Evolutionary conservation across 2,113 vertebrate species (phyloP).

Genomic region (Sporophila hypoxantha): DNA sequence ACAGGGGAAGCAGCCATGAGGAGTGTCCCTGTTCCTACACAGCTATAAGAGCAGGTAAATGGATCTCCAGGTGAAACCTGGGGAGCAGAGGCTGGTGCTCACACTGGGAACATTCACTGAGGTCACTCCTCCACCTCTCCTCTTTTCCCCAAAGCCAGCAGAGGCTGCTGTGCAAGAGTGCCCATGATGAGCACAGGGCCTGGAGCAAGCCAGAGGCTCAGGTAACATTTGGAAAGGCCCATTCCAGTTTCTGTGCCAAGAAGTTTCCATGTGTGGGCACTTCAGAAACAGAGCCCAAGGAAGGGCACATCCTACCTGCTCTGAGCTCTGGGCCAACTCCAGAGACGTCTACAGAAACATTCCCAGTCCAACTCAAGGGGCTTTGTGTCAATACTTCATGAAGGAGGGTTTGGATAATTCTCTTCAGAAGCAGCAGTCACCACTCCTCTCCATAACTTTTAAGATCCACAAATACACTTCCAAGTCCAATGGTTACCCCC

Average conservation of each 20-base stretch:
- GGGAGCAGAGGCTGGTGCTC: background rate
- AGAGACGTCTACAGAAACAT: background rate
- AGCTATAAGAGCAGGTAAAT: background rate
- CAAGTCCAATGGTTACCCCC: background rate
- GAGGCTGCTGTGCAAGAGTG: too few relatives aligned
- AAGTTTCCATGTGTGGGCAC: background rate
- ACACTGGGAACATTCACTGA: rapidly evolving
- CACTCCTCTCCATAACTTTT: background rate
- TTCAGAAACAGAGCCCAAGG: background rate
- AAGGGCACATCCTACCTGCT: background rate
- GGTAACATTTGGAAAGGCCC: background rate
- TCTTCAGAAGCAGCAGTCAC: background rate
- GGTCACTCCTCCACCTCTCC: background rate
- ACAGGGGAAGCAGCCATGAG: background rate
- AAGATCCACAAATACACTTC: background rate
- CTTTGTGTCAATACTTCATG: background rate
- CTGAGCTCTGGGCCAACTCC: background rate
- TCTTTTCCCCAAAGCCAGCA: background rate
- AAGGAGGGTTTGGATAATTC: background rate
- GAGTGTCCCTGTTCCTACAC: background rate
- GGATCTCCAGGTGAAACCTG: background rate
- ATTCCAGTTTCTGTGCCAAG: background rate
- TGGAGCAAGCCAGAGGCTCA: background rate
- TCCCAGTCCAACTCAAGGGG: background rate
- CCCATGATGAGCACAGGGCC: background rate